phyloP scores from a whole-genome alignment of 2,888 invertebrate species.

The Petrophora chlorosata region DNA sequence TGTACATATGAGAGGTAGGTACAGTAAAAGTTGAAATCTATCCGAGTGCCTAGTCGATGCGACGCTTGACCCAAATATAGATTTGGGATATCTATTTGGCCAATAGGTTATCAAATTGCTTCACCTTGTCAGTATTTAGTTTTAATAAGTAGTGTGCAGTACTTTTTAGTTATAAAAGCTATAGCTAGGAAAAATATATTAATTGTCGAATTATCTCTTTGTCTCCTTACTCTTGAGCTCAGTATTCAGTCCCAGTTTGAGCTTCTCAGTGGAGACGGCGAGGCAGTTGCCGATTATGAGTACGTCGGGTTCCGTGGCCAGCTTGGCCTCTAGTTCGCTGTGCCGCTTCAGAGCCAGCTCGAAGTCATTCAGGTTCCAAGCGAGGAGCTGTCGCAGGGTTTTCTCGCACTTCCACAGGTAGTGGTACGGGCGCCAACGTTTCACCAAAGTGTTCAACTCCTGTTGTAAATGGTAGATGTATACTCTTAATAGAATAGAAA shows the following conservation, averaged over 20 bases:
- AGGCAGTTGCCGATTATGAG: constrained; percentile 89
- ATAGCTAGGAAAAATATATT: no score
- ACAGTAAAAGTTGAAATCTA: no score
- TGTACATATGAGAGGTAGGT: no score
- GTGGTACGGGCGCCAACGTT: constrained; percentile 94
- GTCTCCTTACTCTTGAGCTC: constrained; percentile 88
- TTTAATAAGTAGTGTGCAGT: no score
- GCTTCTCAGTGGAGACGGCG: constrained; percentile 90
- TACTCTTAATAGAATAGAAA: no score
- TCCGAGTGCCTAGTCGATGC: no score
- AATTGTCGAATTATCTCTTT: no score
- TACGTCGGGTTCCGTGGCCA: constrained; percentile 89
- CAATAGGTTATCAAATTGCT: no score
- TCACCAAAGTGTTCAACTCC: constrained; percentile 92
- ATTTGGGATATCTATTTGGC: no score
- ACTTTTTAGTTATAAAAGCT: no score
- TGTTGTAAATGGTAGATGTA: constrained; percentile 56
- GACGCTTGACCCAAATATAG: no score
- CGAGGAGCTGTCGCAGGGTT: constrained; percentile 89
- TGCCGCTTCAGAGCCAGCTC: constrained; percentile 89
- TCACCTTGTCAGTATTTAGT: no score
- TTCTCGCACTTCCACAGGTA: constrained; percentile 94
- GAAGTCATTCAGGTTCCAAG: constrained; percentile 89
- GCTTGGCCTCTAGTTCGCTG: constrained; percentile 89
- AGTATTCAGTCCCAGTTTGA: constrained; percentile 93